Base-by-base conservation (phyloP, 2,797 vertebrate genomes). In the Phrynocephalus guinanensis region DNA sequence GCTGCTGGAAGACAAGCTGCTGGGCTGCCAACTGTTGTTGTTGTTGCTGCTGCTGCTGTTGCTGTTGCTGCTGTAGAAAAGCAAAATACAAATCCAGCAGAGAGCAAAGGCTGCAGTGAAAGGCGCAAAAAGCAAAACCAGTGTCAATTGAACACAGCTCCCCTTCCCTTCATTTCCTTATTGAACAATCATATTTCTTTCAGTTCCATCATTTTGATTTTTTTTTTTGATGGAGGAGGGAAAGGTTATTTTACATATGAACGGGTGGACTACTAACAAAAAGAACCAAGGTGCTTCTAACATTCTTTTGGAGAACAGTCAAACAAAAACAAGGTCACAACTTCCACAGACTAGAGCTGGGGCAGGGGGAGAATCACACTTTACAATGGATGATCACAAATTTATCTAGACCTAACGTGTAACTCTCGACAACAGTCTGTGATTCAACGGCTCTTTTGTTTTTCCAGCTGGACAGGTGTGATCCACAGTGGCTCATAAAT, bases 1-100 rank as follows among this genome's bases (percentile, higher is more conserved):
- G 99, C 97, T 99, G 99, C 97, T 99, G 99, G 98, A 99, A 99
- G 97, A 99, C 99, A 96, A 99, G 98, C 98, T 99, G 99, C 97
- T 99, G 99, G 93, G 99, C 98, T 60, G 99, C 99, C 97, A 99
- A 97, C 97, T 99, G 99, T 97, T 99, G 98, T 95, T 99, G 98
- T 94, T 98, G 96, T 79, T 97, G 97, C 84, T 97, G 97, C 92
- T 97, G 96, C 93, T 97, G 86, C 86, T 97, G 97, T 92, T 97
- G 52, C 33, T 33, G 33, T 2, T 33, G 97, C 93, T 97, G 84
- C n/a, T 60, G 56, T 60, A 10, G 56, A 16, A 60, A 60, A 60
- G 15, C 56, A 60, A 60, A 44, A 33, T 11, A 60, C 75, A 0
- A 93, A 90, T 87, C 78, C 63, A 93, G 85, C 78, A 71, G 79